Conservation (phyloP, 2,888 invertebrate genomes). For the Lasioglossum malachurum region DNA sequence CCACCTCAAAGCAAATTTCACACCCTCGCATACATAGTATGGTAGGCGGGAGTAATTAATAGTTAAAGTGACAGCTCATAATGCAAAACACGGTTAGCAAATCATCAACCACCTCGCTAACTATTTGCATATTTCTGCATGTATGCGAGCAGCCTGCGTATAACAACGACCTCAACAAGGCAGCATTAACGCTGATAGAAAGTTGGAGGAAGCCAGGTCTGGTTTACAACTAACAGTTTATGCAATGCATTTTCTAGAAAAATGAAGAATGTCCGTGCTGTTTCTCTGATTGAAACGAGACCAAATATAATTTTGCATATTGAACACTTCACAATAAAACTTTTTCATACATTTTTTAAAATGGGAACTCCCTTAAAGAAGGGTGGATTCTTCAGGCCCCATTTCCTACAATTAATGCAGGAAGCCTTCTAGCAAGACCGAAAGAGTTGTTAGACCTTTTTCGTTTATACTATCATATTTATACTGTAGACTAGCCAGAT, state of each 20-base stretch:
- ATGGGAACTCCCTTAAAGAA: too few species aligned
- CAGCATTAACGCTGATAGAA: background rate
- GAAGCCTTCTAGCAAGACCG: too few species aligned
- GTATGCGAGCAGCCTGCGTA: background rate
- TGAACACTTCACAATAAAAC: too few species aligned
- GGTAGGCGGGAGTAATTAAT: background rate
- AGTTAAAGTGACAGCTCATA: background rate
- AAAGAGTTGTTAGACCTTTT: too few species aligned
- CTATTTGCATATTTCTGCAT: background rate
- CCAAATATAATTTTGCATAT: too few species aligned
- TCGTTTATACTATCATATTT: too few species aligned
- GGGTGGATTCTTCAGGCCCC: too few species aligned
- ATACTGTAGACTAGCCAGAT: too few species aligned
- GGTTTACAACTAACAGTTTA: background rate
- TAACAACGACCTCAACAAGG: background rate
- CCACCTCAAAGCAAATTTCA: background rate
- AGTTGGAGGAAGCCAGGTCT: background rate
- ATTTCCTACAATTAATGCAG: too few species aligned
- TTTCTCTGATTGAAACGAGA: too few species aligned
- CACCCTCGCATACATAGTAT: background rate
- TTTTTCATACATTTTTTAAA: too few species aligned
- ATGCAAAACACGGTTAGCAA: background rate
- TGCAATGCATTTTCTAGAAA: background rate
- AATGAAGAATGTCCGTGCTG: background rate
- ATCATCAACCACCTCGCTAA: background rate